Base-by-base conservation (phyloP, 2,888 invertebrate genomes). In the Pandemis heparana region DNA sequence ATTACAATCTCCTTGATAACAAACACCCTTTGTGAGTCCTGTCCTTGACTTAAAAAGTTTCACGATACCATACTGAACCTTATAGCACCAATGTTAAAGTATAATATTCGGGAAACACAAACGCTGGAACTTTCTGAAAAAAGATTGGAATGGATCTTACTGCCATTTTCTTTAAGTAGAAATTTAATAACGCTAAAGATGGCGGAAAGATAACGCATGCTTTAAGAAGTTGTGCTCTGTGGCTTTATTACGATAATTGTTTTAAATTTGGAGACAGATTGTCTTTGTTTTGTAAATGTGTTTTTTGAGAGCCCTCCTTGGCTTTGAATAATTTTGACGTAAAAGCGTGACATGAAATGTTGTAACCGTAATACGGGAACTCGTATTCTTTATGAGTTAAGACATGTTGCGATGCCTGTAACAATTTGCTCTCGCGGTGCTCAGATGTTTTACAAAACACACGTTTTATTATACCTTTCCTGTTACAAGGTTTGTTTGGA, bases 221-320 rank as follows among this genome's bases (percentile, higher is more conserved):
- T 38, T 71, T 38, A 60, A 59, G 53, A 70, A 70, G 46, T 53
- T 63, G 32, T 59, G 38, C 64, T 59, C 46, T 59, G 70, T 14
- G 64, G 64, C 59, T 71, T 71, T 70, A 70, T 64, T 65, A 65
- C 39, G 70, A 65, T 71, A 65, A 71, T 71, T 71, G 59, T 65
- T 71, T 71, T 65, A 65, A 71, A 71, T 56, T 59, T 53, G 38
- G 16, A 39, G 59, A 65, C 64, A 60, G 56, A 71, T 71, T 71
- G 43, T 59, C 64, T 64, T 71, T 71, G 70, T 71, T 64, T 64
- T 4, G 64, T 65, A 48, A 59, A 64, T 71, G 18, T 38, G 59
- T 64, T 65, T 59, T 70, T 46, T 64, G 10, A 39, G 53, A 63
- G 38, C 32, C 7, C 48, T 43, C 46, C 38, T 39, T 39, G 56